A percentile compares a stretch with the other conserved stretches of the same genome.
Conservation (phyloP, 2,888 invertebrate species). For the Rhorus exstirpatorius region DNA sequence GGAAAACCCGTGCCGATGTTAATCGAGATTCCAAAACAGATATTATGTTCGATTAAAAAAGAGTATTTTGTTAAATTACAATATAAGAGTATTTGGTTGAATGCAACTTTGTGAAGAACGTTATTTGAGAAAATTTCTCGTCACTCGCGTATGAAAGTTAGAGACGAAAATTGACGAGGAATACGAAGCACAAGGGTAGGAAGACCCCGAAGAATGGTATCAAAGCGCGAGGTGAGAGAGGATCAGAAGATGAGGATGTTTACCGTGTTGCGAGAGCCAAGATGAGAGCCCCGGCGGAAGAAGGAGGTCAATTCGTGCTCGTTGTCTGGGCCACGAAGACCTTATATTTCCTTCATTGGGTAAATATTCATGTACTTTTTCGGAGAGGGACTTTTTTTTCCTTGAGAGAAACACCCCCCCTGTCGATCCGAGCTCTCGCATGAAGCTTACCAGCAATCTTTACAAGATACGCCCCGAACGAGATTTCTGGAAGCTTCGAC, state of each 20-base stretch:
- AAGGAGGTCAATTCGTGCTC: slow-evolving; percentile 60
- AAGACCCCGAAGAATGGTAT: slow-evolving; percentile 13
- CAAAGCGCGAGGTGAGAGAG: neutral
- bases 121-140: neutral
- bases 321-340: slow-evolving; percentile 54
- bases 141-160: too few species aligned
- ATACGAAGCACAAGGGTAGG: neutral
- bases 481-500: slow-evolving; percentile 10
- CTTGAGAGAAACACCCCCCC: slow-evolving; percentile 9
- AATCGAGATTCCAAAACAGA: too few species aligned
- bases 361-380: slow-evolving; percentile 65
- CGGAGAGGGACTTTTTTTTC: slow-evolving; percentile 15
- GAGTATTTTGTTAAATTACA: too few species aligned
- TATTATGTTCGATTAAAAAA: too few species aligned
- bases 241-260: neutral
- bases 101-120: too few species aligned
- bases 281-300: slow-evolving; percentile 36
- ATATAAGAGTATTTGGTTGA: too few species aligned
- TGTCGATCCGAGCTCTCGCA: slow-evolving; percentile 30
- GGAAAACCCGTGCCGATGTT: too few species aligned
- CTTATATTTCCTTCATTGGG: slow-evolving; percentile 47
- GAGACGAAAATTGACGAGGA: neutral
- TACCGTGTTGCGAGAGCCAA: slow-evolving; percentile 13
- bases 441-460: slow-evolving; percentile 45
- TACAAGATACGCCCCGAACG: slow-evolving; percentile 14